Evolutionary conservation across 2,888 invertebrate genomes (phyloP), one percentile per base, ranked within the genome.

Genomic region (Thereva unica): DNA sequence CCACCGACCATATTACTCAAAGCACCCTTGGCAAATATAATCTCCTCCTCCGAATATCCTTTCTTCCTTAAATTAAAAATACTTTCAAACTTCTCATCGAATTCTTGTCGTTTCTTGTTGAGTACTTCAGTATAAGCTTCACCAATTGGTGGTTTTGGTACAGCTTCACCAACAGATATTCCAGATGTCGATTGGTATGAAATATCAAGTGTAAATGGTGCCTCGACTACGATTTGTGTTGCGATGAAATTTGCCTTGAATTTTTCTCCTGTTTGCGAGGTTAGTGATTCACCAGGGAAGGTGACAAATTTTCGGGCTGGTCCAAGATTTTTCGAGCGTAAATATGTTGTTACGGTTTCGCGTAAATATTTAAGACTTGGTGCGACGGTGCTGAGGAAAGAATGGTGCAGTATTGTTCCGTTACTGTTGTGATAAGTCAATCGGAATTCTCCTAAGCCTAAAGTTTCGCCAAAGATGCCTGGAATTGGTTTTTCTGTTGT

Each of bases 1-100:
- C 97, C 92, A 0, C 99, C 99, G 0, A 99, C 74, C 90, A 98
- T 89, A 78, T 97, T 98, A 69, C 97, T 95, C 56, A 98, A 78
- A 0, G 92, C 92, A 23, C 92, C 89, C 75, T 91, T 88, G 0
- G 95, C 97, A 78, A 92, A 89, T 0, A 79, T 75, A 52, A 95
- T 84, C 68, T 90, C 87, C 9, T 87, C 84, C 3, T 86, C 78
- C 0, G 77, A 79, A 77, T 76, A 89, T 81, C 91, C 91, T 76
- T 92, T 94, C 5, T 85, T 81, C 56, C 83, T 81, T 42, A 98
- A 82, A 49, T 86, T 82, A 77, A 97, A 99, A 4, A 85, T 88
- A 5, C 85, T 81, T 72, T 96, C 92, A 78, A 98, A 98, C 72
- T 89, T 87, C 2, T 85, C 80, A 61, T 91, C 87, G 75, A 97